These are phyloP conservation scores for Cerastoderma edule DNA, from an alignment of 2,888 invertebrate species.

Conservation along the genomic window DNA sequence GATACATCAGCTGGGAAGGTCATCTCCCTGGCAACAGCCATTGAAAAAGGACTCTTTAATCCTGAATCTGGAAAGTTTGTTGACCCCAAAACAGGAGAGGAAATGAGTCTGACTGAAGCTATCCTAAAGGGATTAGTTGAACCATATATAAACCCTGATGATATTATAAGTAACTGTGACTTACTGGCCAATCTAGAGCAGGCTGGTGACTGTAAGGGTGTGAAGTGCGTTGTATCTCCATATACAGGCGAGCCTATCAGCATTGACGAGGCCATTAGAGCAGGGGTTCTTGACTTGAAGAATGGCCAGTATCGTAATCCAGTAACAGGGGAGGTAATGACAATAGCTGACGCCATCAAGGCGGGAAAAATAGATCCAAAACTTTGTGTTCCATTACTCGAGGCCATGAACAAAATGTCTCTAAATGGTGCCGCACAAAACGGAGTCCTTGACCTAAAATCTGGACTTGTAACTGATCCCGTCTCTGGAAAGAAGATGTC, in stretches of 20 bases:
- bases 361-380: conserved; percentile 70
- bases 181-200: conserved; percentile 73
- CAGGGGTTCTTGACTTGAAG: conserved; percentile 74
- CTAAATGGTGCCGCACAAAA: conserved; percentile 82
- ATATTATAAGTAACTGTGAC: conserved; percentile 71
- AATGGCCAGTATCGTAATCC: conserved; percentile 70
- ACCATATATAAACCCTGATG: conserved; percentile 69
- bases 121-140: conserved; percentile 94
- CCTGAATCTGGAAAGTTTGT: conserved; percentile 74
- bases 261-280: conserved; percentile 81
- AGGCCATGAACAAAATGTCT: conserved; percentile 82
- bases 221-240: conserved; percentile 88
- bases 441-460: conserved; percentile 82
- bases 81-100: conserved; percentile 90
- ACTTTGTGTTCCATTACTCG: conserved; percentile 72
- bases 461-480: conserved; percentile 83
- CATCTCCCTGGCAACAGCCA: conserved; percentile 72
- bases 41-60: conserved; percentile 76
- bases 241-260: conserved; percentile 90
- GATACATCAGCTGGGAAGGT: conserved; percentile 73
- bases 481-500: conserved; percentile 85
- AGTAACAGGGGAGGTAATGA: conserved; percentile 63
- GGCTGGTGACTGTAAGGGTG: conserved; percentile 88
- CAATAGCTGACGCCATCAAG: conserved; percentile 76
- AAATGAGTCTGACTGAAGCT: conserved; percentile 95